Evolutionary conservation across 2,797 vertebrate genomes (phyloP).

Genomic region (Gambelia wislizenii): DNA sequence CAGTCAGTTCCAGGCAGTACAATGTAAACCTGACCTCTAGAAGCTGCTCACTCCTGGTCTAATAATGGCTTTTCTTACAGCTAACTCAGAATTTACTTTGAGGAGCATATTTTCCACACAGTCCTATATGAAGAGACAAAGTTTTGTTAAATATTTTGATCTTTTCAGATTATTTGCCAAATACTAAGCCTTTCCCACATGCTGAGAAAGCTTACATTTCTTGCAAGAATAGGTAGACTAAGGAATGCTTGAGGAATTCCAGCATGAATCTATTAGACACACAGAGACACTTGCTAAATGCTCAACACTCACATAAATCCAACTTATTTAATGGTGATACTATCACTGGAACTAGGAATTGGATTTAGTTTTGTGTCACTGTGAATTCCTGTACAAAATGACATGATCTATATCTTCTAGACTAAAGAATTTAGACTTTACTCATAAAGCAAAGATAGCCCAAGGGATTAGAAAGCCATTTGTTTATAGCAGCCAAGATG

Average conservation of each 20-base stretch:
- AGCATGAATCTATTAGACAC: too few relatives aligned
- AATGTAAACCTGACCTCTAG: too few relatives aligned
- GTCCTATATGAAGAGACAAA: not conserved
- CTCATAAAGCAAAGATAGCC: not conserved
- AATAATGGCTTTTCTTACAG: too few relatives aligned
- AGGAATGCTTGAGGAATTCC: not conserved
- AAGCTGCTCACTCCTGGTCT: too few relatives aligned
- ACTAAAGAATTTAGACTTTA: not conserved
- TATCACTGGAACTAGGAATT: too few relatives aligned
- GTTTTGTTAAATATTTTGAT: not conserved
- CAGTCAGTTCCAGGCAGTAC: not conserved
- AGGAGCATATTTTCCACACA: not conserved
- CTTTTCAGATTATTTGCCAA: not conserved
- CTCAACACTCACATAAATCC: too few relatives aligned
- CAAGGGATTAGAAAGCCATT: not conserved
- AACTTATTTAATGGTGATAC: too few relatives aligned
- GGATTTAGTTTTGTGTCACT: not conserved
- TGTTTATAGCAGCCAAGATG: not conserved
- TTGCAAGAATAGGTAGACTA: not conserved
- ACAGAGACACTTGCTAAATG: too few relatives aligned
- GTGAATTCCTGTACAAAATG: not conserved
- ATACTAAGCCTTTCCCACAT: not conserved
- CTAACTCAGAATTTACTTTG: not conserved
- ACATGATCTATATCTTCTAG: not conserved
- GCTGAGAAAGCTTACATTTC: not conserved